Percentiles rank a stretch among this genome's conserved stretches.
Conservation (phyloP, 2,888 invertebrate species). For the Mythimna ferrago region DNA sequence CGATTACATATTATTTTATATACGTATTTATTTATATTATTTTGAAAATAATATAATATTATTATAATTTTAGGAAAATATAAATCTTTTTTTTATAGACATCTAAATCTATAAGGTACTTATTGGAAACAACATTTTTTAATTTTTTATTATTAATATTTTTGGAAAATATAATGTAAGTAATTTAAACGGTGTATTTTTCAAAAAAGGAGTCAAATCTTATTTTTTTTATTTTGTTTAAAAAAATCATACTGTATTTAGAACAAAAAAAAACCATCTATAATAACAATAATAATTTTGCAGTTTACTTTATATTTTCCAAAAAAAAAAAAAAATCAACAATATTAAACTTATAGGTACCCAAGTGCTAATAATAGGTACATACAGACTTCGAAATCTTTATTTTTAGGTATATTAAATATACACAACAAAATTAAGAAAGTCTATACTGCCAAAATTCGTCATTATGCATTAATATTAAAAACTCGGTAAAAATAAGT, state of each 20-base stretch:
- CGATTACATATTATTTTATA: not conserved
- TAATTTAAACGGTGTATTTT: not conserved
- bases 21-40: not conserved
- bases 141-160: constrained; percentile 25
- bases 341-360: not conserved
- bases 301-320: not conserved
- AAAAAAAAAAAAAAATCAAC: constrained; percentile 19
- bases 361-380: not conserved
- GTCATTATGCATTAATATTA: not conserved
- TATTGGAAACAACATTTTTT: constrained; percentile 13
- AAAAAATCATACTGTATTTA: not conserved
- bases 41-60: too few species aligned
- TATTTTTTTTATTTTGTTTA: not conserved
- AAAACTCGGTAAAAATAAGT: constrained; percentile 15
- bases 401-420: not conserved
- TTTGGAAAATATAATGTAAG: constrained; percentile 14
- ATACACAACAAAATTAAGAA: not conserved
- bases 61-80: constrained; percentile 28
- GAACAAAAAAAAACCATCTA: not conserved
- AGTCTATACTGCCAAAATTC: constrained; percentile 10
- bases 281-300: not conserved
- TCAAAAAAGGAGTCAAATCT: not conserved
- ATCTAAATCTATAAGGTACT: constrained; percentile 30
- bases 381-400: constrained; percentile 2
- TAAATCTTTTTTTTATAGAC: constrained; percentile 20